phyloP scores from a whole-genome alignment of 2,113 vertebrate species.

The Phrynocephalus versicolor region DNA sequence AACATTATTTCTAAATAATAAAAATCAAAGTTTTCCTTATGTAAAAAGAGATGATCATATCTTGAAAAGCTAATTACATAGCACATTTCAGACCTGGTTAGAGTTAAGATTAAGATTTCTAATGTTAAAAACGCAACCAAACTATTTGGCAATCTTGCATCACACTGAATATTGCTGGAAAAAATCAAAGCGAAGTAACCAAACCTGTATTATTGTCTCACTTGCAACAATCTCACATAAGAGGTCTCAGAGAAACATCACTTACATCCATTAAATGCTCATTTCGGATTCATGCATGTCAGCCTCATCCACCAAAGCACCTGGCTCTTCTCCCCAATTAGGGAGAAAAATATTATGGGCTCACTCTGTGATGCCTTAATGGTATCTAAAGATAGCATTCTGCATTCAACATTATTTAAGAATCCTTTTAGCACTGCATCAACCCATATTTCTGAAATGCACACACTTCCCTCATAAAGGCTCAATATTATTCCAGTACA shows the following conservation, averaged over 20 bases:
- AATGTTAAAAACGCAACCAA: not conserved
- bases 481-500: constrained; percentile 42
- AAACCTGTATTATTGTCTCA: not conserved
- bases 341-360: not conserved
- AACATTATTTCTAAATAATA: not conserved
- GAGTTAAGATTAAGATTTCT: not conserved
- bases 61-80: not conserved
- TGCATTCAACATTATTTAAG: constrained; percentile 49
- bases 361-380: constrained; percentile 26
- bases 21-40: not conserved
- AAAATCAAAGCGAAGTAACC: not conserved
- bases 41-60: not conserved
- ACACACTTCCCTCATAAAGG: constrained; percentile 53
- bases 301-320: not conserved
- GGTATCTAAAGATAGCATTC: constrained; percentile 55
- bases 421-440: constrained; percentile 29
- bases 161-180: not conserved
- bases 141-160: not conserved
- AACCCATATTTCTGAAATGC: constrained; percentile 42
- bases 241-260: not conserved
- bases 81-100: not conserved
- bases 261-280: not conserved
- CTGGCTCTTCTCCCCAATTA: not conserved
- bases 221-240: not conserved
- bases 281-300: not conserved